phyloP scores from a whole-genome alignment of 37 sponge, comb jelly and placozoan species.

The Ephydatia muelleri region DNA sequence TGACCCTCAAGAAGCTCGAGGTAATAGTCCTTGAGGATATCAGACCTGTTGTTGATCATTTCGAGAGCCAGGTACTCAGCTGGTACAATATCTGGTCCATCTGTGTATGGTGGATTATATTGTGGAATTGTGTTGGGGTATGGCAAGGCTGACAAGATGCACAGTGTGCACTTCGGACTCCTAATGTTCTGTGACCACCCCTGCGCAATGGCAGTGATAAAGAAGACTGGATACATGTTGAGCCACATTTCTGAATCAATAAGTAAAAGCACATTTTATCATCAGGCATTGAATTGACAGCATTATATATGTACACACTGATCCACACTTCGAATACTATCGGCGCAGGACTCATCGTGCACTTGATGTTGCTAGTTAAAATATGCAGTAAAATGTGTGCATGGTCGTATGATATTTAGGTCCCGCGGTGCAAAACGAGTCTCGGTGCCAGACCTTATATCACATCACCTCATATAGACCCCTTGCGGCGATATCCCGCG shows the following conservation, averaged over 20 bases:
- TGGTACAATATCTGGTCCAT: slow-evolving; percentile 18
- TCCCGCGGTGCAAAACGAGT: no score
- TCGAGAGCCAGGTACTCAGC: slow-evolving; percentile 16
- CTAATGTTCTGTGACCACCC: not conserved
- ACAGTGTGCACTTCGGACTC: not conserved
- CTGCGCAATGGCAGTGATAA: not conserved
- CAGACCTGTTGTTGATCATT: slow-evolving; percentile 16
- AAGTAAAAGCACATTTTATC: not conserved
- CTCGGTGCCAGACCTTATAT: no score
- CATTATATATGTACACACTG: no score
- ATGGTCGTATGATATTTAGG: no score
- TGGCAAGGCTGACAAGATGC: slow-evolving; percentile 13
- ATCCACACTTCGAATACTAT: no score
- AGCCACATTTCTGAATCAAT: not conserved
- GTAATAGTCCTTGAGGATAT: slow-evolving; percentile 11
- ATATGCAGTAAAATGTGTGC: no score
- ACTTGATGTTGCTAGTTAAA: no score
- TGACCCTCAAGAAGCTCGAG: slow-evolving; percentile 32
- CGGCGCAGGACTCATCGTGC: no score
- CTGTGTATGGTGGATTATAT: not conserved
- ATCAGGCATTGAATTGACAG: no score
- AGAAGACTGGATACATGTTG: not conserved
- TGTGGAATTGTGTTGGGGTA: slow-evolving; percentile 10
- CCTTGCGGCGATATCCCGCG: no score
- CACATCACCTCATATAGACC: no score